Evolutionary conservation across 2,888 invertebrate species (phyloP).

Genomic region (Acanthosepion lycidas): DNA sequence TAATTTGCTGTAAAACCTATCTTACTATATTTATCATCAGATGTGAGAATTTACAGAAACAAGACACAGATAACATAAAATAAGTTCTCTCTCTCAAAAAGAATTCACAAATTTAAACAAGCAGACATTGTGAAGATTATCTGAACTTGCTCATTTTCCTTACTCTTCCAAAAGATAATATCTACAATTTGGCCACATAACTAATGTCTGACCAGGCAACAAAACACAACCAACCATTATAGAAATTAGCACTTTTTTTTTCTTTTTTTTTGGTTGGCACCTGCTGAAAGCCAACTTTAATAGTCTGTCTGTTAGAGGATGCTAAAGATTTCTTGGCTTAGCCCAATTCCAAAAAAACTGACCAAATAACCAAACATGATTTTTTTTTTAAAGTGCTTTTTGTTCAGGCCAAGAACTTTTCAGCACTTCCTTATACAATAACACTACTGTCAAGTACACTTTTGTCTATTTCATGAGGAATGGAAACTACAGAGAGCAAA

Average conservation of each 20-base stretch:
- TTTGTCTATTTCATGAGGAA: neutral
- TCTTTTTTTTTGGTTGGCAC: neutral
- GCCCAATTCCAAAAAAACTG: no score
- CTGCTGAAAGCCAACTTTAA: neutral
- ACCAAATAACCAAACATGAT: no score
- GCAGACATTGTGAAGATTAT: neutral
- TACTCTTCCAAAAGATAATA: no score
- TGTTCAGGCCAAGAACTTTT: no score
- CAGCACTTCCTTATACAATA: neutral
- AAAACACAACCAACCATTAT: neutral
- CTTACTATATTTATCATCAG: neutral
- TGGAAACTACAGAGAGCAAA: neutral
- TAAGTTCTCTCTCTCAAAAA: neutral
- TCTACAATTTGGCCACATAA: neutral
- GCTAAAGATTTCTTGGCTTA: no score
- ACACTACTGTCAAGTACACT: neutral
- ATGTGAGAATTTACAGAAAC: neutral
- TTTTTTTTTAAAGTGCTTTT: no score
- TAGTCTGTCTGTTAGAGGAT: neutral
- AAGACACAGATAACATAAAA: neutral
- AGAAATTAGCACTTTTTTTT: neutral
- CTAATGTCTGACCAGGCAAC: neutral
- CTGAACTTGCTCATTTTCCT: neutral
- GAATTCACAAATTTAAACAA: neutral
- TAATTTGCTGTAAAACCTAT: neutral